Percentiles rank a stretch among this genome's conserved stretches.
Evolutionary conservation across 2,888 invertebrate genomes (phyloP).

Genomic region (Schizaphis graminum): DNA sequence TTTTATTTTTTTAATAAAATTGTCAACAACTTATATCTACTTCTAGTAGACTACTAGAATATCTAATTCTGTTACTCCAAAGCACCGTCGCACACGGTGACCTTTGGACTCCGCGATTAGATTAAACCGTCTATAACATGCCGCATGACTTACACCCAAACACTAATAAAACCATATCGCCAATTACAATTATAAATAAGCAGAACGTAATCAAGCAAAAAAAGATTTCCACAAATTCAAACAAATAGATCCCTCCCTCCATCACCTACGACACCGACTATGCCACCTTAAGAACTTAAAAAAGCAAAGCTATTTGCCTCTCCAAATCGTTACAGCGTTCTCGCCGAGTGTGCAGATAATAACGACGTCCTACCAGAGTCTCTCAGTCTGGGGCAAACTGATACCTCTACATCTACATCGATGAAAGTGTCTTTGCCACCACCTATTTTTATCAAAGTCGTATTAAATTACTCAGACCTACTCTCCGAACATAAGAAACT

Average conservation of each 20-base stretch:
- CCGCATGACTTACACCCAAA: neutral
- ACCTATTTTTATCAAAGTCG: neutral
- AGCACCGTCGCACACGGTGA: neutral
- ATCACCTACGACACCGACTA: neutral
- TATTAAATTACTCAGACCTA: neutral
- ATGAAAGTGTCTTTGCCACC: neutral
- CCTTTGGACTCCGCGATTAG: neutral
- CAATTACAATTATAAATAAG: neutral
- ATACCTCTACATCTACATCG: neutral
- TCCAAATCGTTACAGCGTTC: neutral
- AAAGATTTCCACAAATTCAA: no score
- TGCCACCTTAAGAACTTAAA: neutral
- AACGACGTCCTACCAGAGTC: neutral
- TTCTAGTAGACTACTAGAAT: neutral
- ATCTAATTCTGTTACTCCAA: neutral
- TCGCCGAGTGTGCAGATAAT: neutral
- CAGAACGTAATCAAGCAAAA: neutral
- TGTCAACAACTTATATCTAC: conserved; percentile 78
- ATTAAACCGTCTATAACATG: neutral
- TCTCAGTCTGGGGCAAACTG: neutral
- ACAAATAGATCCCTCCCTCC: neutral
- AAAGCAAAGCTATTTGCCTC: neutral
- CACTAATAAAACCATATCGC: neutral
- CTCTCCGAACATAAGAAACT: neutral
- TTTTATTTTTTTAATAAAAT: neutral